Conservation (phyloP, 2,888 invertebrate genomes). For the Diploptera punctata region DNA sequence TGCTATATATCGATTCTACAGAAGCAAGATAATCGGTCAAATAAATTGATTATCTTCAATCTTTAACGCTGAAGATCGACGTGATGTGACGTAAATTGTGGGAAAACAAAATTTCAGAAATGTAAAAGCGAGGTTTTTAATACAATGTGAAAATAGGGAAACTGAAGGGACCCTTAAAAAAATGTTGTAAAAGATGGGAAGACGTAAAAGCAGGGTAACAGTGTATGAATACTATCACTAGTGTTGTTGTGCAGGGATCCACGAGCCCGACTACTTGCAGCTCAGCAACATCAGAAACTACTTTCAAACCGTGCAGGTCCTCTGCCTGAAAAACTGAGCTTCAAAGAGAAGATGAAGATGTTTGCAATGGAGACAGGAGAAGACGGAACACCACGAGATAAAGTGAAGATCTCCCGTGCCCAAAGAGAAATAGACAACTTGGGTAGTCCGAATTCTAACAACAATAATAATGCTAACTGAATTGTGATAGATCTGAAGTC, state of each 20-base stretch:
- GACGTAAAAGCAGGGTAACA: too few species aligned
- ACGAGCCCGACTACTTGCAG: constrained; percentile 83
- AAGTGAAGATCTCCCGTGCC: constrained; percentile 94
- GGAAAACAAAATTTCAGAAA: too few species aligned
- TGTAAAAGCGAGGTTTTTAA: too few species aligned
- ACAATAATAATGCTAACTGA: constrained; percentile 19
- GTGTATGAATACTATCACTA: too few species aligned
- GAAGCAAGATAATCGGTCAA: too few species aligned
- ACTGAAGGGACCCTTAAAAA: too few species aligned
- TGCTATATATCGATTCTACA: too few species aligned
- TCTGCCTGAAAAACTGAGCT: constrained; percentile 91
- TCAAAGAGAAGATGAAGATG: constrained; percentile 99
- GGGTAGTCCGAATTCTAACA: constrained; percentile 48
- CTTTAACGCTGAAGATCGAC: too few species aligned
- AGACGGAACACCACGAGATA: constrained; percentile 89
- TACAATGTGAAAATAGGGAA: too few species aligned
- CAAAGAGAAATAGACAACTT: constrained; percentile 90
- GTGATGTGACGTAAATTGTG: too few species aligned
- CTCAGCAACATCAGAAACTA: constrained; percentile 72
- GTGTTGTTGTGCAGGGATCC: constrained; percentile 83
- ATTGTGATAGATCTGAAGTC: not conserved
- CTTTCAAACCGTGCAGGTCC: constrained; percentile 62
- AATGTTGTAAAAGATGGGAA: too few species aligned
- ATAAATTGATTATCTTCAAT: too few species aligned
- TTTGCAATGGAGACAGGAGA: constrained; percentile 98